Conservation (phyloP, 2,113 vertebrate genomes). For the Limnothrissa miodon region DNA sequence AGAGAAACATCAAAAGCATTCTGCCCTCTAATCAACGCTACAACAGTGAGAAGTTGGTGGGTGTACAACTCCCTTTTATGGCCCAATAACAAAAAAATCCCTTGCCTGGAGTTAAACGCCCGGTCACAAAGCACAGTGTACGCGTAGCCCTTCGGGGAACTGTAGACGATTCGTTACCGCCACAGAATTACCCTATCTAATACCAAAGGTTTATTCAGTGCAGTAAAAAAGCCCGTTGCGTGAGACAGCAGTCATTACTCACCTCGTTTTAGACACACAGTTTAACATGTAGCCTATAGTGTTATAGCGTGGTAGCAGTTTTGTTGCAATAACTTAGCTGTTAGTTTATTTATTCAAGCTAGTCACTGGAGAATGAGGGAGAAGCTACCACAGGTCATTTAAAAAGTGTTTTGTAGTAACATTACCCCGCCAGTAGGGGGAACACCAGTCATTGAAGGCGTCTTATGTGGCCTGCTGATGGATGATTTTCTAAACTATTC, state of each 20-base stretch:
- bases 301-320: neutral
- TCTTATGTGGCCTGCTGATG: neutral
- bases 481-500: neutral
- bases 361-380: neutral
- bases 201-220: slow-evolving; percentile 37
- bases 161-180: slow-evolving; percentile 31
- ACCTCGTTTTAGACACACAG: neutral
- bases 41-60: slow-evolving; percentile 32
- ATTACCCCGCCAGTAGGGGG: neutral
- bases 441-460: neutral
- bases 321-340: neutral
- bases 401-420: neutral
- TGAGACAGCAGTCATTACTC: neutral
- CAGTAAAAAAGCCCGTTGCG: slow-evolving; percentile 17
- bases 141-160: slow-evolving; percentile 38
- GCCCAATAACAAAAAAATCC: slow-evolving; percentile 38
- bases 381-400: neutral
- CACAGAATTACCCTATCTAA: slow-evolving; percentile 24
- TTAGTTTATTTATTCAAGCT: neutral
- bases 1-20: slow-evolving; percentile 57
- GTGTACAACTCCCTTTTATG: slow-evolving; percentile 41
- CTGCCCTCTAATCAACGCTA: slow-evolving; percentile 41
- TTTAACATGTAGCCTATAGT: neutral
- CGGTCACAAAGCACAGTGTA: slow-evolving; percentile 27
- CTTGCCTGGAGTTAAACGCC: slow-evolving; percentile 43